Percentiles rank a stretch among this genome's conserved stretches.
Conservation (phyloP, 2,888 invertebrate species). For the Panopea generosa region DNA sequence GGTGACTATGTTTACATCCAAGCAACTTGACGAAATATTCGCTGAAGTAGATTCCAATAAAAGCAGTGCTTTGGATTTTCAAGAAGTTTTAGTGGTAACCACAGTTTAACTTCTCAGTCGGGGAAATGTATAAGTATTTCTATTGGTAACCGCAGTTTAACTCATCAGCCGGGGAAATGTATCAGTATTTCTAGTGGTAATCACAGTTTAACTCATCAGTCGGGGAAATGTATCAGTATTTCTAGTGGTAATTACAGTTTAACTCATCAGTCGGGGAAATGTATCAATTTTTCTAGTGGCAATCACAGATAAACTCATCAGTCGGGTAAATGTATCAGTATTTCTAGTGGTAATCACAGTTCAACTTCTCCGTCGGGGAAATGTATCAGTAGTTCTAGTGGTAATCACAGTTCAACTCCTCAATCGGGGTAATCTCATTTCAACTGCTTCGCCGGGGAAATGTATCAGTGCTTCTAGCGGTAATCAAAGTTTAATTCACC, state of each 20-base stretch:
- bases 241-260: not conserved
- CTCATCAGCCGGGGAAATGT: not conserved
- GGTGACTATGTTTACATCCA: slow-evolving; percentile 62
- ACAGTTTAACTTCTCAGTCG: not conserved
- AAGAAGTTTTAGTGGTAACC: slow-evolving; percentile 67
- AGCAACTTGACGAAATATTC: slow-evolving; percentile 63
- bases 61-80: slow-evolving; percentile 66
- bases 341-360: too few species aligned
- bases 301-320: not conserved
- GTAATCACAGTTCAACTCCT: too few species aligned
- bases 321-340: not conserved
- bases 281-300: not conserved
- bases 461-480: too few species aligned
- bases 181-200: not conserved
- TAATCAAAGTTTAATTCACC: too few species aligned
- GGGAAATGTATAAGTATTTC: not conserved
- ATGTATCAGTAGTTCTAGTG: too few species aligned
- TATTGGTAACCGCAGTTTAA: not conserved
- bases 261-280: not conserved
- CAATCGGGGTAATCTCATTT: too few species aligned
- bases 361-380: too few species aligned
- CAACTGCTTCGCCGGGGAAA: too few species aligned
- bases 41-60: slow-evolving; percentile 64
- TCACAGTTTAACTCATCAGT: not conserved
- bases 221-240: not conserved